These are phyloP conservation scores for Poeciliopsis prolifica DNA, from an alignment of 2,113 vertebrate genomes.

Conservation along the genomic window DNA sequence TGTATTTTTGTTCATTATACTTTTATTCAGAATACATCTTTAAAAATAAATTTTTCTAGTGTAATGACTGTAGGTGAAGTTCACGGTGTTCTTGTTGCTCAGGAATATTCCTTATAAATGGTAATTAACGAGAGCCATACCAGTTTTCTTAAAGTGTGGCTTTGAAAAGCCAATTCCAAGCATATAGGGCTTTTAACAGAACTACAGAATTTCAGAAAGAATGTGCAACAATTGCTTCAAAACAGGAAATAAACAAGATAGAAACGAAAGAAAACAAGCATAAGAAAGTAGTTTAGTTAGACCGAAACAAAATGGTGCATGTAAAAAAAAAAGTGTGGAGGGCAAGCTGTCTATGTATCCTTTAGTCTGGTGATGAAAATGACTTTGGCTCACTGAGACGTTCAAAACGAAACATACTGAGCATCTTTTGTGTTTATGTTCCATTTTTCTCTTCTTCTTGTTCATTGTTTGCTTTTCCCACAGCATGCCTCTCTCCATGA, in stretches of 20 bases:
- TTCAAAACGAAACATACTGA: constrained; percentile 16
- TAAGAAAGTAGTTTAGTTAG: not conserved
- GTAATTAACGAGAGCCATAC: not conserved
- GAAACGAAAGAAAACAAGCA: not conserved
- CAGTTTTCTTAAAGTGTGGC: not conserved
- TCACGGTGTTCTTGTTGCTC: not conserved
- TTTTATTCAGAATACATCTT: too few relatives aligned
- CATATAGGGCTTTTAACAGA: not conserved
- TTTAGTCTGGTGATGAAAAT: constrained; percentile 52
- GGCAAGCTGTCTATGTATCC: constrained; percentile 31
- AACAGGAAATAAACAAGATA: not conserved
- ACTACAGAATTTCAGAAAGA: not conserved
- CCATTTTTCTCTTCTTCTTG: not conserved
- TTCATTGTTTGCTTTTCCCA: not conserved
- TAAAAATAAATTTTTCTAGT: not conserved
- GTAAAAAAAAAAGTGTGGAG: not conserved
- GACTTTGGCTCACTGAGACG: constrained; percentile 29
- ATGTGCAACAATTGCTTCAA: not conserved
- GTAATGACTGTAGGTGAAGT: not conserved
- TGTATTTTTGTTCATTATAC: too few relatives aligned
- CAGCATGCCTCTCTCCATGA: not conserved
- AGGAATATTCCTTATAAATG: not conserved
- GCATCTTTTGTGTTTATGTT: not conserved
- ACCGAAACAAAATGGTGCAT: too few relatives aligned
- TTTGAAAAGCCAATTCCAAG: not conserved